phyloP scores from a whole-genome alignment of 2,888 invertebrate genomes.

The Erpobdella octoculata region DNA sequence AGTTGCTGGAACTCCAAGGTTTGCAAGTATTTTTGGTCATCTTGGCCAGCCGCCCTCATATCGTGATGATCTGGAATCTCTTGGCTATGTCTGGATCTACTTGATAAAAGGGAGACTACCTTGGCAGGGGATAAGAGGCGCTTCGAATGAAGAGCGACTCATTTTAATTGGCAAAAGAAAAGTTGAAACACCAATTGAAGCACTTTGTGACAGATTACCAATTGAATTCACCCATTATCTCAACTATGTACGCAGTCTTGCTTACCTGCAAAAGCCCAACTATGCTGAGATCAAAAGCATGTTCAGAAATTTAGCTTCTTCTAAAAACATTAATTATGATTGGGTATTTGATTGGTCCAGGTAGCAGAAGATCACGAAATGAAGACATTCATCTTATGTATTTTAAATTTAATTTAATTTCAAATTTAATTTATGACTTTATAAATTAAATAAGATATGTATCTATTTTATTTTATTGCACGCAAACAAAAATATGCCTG shows the following conservation, averaged over 20 bases:
- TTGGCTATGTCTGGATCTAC: conserved; percentile 34
- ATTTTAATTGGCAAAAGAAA: conserved; percentile 32
- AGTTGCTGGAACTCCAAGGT: conserved; percentile 35
- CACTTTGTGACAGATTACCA: conserved; percentile 35
- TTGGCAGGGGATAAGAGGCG: conserved; percentile 35
- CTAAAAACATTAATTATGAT: conserved; percentile 29
- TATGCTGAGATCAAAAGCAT: conserved; percentile 30
- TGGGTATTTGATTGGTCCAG: conserved; percentile 31
- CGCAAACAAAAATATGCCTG: too few species aligned
- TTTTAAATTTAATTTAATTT: too few species aligned
- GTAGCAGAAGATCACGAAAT: too few species aligned
- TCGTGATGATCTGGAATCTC: conserved; percentile 35
- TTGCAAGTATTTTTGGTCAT: conserved; percentile 33
- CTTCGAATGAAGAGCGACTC: conserved; percentile 14
- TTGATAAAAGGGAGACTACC: conserved; percentile 35
- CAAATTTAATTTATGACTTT: too few species aligned
- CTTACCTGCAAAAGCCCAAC: conserved; percentile 30
- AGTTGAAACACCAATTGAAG: conserved; percentile 24
- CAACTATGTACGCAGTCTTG: conserved; percentile 32
- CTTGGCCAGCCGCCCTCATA: conserved; percentile 30
- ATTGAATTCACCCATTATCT: conserved; percentile 34
- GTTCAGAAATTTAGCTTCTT: conserved; percentile 29
- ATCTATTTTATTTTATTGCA: too few species aligned
- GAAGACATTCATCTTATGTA: too few species aligned
- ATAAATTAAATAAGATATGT: too few species aligned